phyloP scores from a whole-genome alignment of 2,113 vertebrate species.

The Nansenia antarctica region DNA sequence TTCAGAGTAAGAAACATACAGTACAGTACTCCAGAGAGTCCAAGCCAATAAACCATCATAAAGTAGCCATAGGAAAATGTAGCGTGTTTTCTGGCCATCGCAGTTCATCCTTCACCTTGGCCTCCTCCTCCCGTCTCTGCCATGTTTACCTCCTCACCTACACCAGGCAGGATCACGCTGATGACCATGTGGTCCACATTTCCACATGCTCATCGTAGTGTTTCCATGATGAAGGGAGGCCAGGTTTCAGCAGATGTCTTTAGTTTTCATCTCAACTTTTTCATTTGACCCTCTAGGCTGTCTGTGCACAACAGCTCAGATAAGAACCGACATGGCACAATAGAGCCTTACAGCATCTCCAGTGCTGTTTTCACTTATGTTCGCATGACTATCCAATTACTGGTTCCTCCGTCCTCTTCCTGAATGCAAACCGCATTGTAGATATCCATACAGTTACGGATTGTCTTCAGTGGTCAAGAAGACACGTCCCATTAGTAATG shows the following conservation, averaged over 20 bases:
- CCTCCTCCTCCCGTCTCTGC: not conserved
- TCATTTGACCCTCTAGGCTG: constrained; percentile 37
- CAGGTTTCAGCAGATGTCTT: constrained; percentile 41
- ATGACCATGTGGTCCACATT: constrained; percentile 31
- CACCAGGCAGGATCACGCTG: not conserved
- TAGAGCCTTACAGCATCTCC: constrained; percentile 17
- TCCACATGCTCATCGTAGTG: constrained; percentile 16
- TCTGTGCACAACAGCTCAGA: constrained; percentile 18
- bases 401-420: constrained; percentile 6
- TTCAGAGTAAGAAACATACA: not conserved
- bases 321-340: constrained; percentile 33
- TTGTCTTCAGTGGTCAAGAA: not conserved
- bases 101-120: not conserved
- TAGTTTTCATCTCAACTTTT: constrained; percentile 24
- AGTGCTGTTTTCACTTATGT: constrained; percentile 49
- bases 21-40: not conserved
- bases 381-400: constrained; percentile 18
- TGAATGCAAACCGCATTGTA: not conserved
- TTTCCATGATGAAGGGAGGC: constrained; percentile 9
- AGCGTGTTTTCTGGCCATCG: not conserved
- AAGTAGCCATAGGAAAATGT: not conserved
- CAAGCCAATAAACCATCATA: not conserved
- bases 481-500: constrained; percentile 11
- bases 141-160: not conserved
- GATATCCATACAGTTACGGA: not conserved